phyloP scores from a whole-genome alignment of 1,140 invertebrate species.

The Ips typographus region DNA sequence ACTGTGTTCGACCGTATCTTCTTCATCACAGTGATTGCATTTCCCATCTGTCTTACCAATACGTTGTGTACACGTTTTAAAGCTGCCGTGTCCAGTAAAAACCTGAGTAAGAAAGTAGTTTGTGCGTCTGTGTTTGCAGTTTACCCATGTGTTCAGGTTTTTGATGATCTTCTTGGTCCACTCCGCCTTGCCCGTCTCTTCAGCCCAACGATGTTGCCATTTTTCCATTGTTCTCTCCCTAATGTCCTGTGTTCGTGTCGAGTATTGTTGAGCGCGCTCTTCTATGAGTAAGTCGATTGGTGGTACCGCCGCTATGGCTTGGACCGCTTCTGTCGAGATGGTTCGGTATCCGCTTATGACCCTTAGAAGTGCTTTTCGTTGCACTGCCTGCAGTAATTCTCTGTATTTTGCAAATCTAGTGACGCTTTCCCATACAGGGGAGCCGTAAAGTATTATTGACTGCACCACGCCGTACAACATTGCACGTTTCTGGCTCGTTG shows the following conservation, averaged over 20 bases:
- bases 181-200: background rate
- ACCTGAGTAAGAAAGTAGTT: slow-evolving; percentile 10
- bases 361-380: slow-evolving; percentile 19
- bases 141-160: background rate
- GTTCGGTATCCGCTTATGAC: slow-evolving; percentile 37
- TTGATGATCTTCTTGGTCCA: slow-evolving; percentile 14
- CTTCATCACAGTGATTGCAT: background rate
- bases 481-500: slow-evolving; percentile 12
- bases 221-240: slow-evolving; percentile 1
- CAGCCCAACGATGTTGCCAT: slow-evolving; percentile 24
- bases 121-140: slow-evolving; percentile 3
- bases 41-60: background rate
- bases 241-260: background rate
- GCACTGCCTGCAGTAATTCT: slow-evolving; percentile 1
- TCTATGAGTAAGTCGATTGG: slow-evolving; percentile 41
- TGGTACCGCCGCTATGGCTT: slow-evolving; percentile 32
- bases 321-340: slow-evolving; percentile 34
- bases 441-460: slow-evolving; percentile 25
- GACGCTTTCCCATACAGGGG: slow-evolving; percentile 21
- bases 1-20: background rate
- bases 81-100: background rate
- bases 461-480: slow-evolving; percentile 13
- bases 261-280: slow-evolving; percentile 12
- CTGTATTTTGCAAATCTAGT: slow-evolving; percentile 7
- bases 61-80: background rate